phyloP scores from a whole-genome alignment of 1,140 invertebrate genomes.

The Maniola jurtina region DNA sequence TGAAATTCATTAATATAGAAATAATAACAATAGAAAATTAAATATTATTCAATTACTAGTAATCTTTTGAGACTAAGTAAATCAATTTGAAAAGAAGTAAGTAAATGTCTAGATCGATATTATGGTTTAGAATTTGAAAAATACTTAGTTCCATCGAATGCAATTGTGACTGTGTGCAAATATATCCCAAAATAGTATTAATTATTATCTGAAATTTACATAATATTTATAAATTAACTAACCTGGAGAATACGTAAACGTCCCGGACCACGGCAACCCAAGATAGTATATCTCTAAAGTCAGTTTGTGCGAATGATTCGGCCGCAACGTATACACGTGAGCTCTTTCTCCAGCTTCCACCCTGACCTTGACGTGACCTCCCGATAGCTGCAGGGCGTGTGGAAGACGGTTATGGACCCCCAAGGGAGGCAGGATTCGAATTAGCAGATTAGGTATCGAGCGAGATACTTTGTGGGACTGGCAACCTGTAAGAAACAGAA shows the following conservation, averaged over 20 bases:
- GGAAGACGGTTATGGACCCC: slow-evolving; percentile 88
- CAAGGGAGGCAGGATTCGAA: slow-evolving; percentile 86
- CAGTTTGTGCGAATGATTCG: slow-evolving; percentile 80
- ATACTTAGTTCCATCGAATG: too few species aligned
- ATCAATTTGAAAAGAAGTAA: too few species aligned
- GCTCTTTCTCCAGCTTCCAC: slow-evolving; percentile 86
- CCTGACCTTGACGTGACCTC: slow-evolving; percentile 76
- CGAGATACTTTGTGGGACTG: slow-evolving; percentile 68
- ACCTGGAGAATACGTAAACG: slow-evolving; percentile 83
- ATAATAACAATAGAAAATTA: too few species aligned
- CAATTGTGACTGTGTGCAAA: too few species aligned
- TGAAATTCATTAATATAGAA: too few species aligned
- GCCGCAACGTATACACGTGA: slow-evolving; percentile 83
- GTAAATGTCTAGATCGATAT: too few species aligned
- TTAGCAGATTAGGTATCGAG: slow-evolving; percentile 85
- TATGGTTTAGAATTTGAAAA: too few species aligned
- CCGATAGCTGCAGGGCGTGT: slow-evolving; percentile 81
- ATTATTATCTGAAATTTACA: neutral
- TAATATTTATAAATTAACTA: neutral
- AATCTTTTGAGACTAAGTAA: too few species aligned
- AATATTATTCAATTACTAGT: too few species aligned
- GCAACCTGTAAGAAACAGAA: slow-evolving; percentile 46
- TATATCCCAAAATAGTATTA: too few species aligned
- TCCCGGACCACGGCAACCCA: slow-evolving; percentile 84
- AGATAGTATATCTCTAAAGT: slow-evolving; percentile 85